A percentile compares a stretch with the other conserved stretches of the same genome.
Evolutionary conservation across 2,113 vertebrate species (phyloP).

Genomic region (Rhineura floridana): DNA sequence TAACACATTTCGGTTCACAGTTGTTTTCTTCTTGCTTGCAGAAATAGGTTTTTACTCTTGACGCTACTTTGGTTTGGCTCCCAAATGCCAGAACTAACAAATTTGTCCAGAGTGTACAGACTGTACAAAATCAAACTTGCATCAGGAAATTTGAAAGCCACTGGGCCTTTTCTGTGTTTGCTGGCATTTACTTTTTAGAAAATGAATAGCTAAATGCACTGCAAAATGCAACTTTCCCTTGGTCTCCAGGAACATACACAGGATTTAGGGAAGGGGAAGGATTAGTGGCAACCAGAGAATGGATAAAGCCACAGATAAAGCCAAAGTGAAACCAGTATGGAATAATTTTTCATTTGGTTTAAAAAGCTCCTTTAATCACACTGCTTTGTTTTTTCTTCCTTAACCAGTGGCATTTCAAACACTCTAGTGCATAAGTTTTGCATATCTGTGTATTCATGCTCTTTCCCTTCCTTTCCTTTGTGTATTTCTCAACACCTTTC

Average conservation of each 20-base stretch:
- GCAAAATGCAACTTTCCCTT: neutral
- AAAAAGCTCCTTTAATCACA: too few relatives aligned
- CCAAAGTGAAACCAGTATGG: too few relatives aligned
- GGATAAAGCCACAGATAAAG: too few relatives aligned
- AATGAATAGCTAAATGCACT: neutral
- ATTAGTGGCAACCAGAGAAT: too few relatives aligned
- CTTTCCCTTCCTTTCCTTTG: neutral
- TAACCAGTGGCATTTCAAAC: neutral
- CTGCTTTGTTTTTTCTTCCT: neutral
- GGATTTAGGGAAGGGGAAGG: too few relatives aligned
- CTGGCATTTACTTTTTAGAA: neutral
- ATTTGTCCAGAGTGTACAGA: conserved; percentile 9
- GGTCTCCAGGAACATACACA: too few relatives aligned
- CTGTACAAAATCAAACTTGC: conserved; percentile 20
- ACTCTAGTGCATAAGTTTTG: neutral
- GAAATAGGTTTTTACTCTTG: conserved; percentile 32
- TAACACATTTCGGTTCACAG: conserved; percentile 41
- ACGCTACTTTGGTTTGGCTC: conserved; percentile 32
- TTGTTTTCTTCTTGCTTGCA: conserved; percentile 27
- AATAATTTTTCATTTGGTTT: neutral
- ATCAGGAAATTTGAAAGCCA: neutral
- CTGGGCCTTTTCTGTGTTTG: neutral
- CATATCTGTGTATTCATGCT: neutral
- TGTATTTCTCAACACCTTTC: neutral
- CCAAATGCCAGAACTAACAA: conserved; percentile 3